These are phyloP conservation scores for Tetramorium alpestre DNA, from an alignment of 1,140 invertebrate species.

Conservation along the genomic window DNA sequence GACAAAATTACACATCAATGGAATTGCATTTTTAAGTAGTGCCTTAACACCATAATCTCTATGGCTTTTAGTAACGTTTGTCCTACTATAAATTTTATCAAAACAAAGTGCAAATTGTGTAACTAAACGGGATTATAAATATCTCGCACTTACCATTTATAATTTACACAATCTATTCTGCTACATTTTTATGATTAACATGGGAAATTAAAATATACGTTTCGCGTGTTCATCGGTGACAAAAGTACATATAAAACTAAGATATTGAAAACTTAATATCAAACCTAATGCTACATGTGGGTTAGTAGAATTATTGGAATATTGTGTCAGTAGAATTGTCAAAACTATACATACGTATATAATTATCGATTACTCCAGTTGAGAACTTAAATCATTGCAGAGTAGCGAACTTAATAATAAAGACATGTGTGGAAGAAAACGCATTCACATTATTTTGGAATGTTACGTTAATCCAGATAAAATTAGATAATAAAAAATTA, in stretches of 20 bases:
- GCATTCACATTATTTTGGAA: conserved; percentile 63
- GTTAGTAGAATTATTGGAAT: conserved; percentile 18
- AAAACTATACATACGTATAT: conserved; percentile 35
- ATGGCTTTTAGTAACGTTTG: conserved; percentile 52
- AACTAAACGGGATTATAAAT: conserved; percentile 46
- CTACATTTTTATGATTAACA: conserved; percentile 38
- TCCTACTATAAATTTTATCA: conserved; percentile 40
- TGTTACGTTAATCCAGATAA: conserved; percentile 51
- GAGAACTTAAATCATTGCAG: background rate
- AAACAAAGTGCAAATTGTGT: conserved; percentile 50
- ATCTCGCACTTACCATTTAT: conserved; percentile 17
- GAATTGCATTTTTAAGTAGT: conserved; percentile 61
- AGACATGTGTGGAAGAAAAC: conserved; percentile 44
- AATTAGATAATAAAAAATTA: conserved; percentile 54
- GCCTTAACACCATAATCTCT: conserved; percentile 67
- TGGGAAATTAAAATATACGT: conserved; percentile 15
- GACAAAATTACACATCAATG: conserved; percentile 59
- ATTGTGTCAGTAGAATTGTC: conserved; percentile 26
- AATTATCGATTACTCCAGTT: background rate
- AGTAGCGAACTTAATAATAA: conserved; percentile 45
- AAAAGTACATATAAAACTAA: conserved; percentile 55
- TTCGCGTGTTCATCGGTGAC: conserved; percentile 1
- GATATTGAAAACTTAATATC: conserved; percentile 41
- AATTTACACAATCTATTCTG: conserved; percentile 49
- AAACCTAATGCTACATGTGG: conserved; percentile 14